Evolutionary conservation across 2,797 vertebrate species (phyloP).

Genomic region (Hemitrygon akajei): DNA sequence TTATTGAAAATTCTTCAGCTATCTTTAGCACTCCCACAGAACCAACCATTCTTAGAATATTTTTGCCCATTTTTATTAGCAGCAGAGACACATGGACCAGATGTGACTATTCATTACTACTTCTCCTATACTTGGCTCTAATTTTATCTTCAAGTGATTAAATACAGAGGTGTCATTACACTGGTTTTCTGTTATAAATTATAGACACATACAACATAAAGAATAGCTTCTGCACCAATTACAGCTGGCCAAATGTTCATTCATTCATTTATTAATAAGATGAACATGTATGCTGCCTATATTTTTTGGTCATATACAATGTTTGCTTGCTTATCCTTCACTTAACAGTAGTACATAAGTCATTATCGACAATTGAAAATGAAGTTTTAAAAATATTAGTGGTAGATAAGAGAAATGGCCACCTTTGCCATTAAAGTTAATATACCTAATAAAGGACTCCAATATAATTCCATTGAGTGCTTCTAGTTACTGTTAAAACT

Average conservation of each 20-base stretch:
- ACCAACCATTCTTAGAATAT: neutral
- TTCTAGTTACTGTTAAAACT: no score
- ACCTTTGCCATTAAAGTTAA: neutral
- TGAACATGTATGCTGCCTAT: neutral
- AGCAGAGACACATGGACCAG: neutral
- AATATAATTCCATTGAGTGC: no score
- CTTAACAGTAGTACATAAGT: neutral
- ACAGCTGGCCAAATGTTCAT: neutral
- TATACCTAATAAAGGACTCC: neutral
- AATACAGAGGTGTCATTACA: neutral
- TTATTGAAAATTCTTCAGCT: conserved; percentile 10
- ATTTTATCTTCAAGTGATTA: conserved; percentile 7
- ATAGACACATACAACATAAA: neutral
- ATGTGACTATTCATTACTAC: conserved; percentile 14
- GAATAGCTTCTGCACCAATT: no score
- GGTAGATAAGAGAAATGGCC: no score
- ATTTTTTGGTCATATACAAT: no score
- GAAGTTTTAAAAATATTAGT: neutral
- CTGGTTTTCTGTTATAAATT: conserved; percentile 13
- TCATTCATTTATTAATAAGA: neutral
- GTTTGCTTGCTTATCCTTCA: neutral
- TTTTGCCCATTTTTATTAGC: conserved; percentile 14
- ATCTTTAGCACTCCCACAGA: neutral
- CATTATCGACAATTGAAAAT: neutral
- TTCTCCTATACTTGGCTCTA: neutral